phyloP scores from a whole-genome alignment of 1,140 invertebrate species.

The Stegodyphus dumicola region DNA sequence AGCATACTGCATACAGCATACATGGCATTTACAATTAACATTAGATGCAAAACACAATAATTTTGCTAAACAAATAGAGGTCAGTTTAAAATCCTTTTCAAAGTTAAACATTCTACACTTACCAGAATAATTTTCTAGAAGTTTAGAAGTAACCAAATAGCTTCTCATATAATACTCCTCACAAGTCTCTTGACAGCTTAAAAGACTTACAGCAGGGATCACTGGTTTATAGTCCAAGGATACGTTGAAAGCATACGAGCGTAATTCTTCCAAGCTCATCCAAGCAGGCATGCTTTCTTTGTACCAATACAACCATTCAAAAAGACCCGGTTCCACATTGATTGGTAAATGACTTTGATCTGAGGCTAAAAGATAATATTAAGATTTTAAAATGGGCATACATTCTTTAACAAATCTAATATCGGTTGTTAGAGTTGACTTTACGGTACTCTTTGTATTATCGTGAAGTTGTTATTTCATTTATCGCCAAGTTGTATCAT shows the following conservation, averaged over 20 bases:
- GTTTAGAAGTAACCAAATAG: slow-evolving; percentile 67
- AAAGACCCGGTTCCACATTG: slow-evolving; percentile 87
- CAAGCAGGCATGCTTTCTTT: slow-evolving; percentile 78
- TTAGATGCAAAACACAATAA: no score
- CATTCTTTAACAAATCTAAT: no score
- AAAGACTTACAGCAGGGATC: slow-evolving; percentile 71
- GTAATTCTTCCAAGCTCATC: slow-evolving; percentile 79
- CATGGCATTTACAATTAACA: no score
- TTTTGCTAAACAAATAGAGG: no score
- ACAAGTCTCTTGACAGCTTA: slow-evolving; percentile 72
- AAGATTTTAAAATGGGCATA: not conserved
- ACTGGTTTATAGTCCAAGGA: slow-evolving; percentile 78
- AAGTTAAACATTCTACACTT: not conserved
- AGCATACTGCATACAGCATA: no score
- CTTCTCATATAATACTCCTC: slow-evolving; percentile 80
- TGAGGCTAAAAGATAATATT: slow-evolving; percentile 62
- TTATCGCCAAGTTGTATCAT: no score
- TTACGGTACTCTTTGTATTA: no score
- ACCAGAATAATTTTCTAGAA: slow-evolving; percentile 65
- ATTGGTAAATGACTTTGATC: slow-evolving; percentile 71
- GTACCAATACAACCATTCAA: slow-evolving; percentile 95
- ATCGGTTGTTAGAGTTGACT: no score
- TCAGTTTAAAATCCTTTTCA: not conserved
- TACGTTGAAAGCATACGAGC: slow-evolving; percentile 80
- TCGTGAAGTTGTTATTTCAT: no score